phyloP scores from a whole-genome alignment of 2,888 invertebrate genomes.

The Eupithecia inturbata region DNA sequence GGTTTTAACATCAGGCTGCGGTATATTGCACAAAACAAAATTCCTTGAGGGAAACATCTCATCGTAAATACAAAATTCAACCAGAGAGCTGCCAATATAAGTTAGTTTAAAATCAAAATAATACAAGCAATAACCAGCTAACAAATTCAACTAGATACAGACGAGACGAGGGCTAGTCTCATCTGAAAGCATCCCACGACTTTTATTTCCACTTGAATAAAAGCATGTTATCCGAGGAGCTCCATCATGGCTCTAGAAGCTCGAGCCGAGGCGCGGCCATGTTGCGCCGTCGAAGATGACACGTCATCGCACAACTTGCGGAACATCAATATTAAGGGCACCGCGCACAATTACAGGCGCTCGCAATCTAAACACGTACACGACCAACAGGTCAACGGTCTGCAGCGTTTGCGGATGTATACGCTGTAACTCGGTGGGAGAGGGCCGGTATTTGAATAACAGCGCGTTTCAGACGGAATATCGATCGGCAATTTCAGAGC shows the following conservation, averaged over 20 bases:
- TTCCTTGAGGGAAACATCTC: not conserved
- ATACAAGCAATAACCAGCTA: not conserved
- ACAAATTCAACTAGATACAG: not conserved
- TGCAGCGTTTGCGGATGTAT: conserved; percentile 32
- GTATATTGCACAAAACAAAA: not conserved
- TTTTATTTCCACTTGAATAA: conserved; percentile 13
- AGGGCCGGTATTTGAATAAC: conserved; percentile 48
- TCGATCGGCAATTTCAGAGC: conserved; percentile 69
- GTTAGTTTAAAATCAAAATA: not conserved
- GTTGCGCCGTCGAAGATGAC: not conserved
- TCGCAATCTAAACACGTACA: conserved; percentile 54
- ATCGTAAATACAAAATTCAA: not conserved
- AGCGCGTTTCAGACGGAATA: conserved; percentile 52
- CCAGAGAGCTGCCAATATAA: not conserved
- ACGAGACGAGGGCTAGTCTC: not conserved
- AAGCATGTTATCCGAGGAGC: conserved; percentile 11
- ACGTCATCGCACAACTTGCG: conserved; percentile 51
- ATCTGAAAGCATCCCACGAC: conserved; percentile 6
- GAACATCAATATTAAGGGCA: conserved; percentile 48
- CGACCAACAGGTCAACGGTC: conserved; percentile 61
- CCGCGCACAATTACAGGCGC: conserved; percentile 50
- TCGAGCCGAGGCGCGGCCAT: not conserved
- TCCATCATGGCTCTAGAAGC: conserved; percentile 20
- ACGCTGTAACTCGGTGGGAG: conserved; percentile 13
- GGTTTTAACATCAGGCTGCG: not conserved